Base-by-base conservation (phyloP, 64 coral and sea anemone genomes). In the Montipora sp. region DNA sequence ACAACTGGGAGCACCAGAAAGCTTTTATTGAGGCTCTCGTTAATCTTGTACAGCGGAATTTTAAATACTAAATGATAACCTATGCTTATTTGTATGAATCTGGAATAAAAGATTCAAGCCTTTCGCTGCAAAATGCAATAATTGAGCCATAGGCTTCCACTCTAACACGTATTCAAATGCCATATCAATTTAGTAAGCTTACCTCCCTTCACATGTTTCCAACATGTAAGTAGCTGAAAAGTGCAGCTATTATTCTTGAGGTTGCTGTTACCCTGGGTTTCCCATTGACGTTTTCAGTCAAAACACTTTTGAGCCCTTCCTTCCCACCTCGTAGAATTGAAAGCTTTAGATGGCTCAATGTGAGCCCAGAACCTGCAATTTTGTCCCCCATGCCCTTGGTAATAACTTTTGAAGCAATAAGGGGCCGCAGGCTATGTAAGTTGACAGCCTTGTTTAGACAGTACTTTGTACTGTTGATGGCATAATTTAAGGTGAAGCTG, bases 311-410 rank as follows among this genome's bases (percentile, higher is more conserved):
- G 43, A 72, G 69, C 7, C 83, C 83, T 7, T 86, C 61, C 69
- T 48, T 86, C 46, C 83, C 83, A 86, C 83, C 69, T 18, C 82
- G 23, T 27, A 16, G 47, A 70, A 71, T 48, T 27, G 69, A 27
- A 86, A 63, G 43, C 69, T 70, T 71, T 49, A 86, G n/a, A 86
- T 55, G 83, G 59, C 59, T 46, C 43, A 70, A 68, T 65, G 36
- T 63, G 8, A 86, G 59, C 6, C 83, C 83, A 44, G 83, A 86
- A 70, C 59, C 83, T 86, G 83, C 83, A 46, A 86, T 86, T 22
- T 86, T 86, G 60, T 19, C 48, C 14, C 60, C 83, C 83, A 86
- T 86, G 23, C 48, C 69, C 47, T 49, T 86, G 63, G 23, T 48
- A 19, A 86, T 68, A 86, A 86, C 83, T 69, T 86, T 70, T 47